These are phyloP conservation scores for Melozone crissalis DNA, from an alignment of 2,113 vertebrate species.

Conservation along the genomic window DNA sequence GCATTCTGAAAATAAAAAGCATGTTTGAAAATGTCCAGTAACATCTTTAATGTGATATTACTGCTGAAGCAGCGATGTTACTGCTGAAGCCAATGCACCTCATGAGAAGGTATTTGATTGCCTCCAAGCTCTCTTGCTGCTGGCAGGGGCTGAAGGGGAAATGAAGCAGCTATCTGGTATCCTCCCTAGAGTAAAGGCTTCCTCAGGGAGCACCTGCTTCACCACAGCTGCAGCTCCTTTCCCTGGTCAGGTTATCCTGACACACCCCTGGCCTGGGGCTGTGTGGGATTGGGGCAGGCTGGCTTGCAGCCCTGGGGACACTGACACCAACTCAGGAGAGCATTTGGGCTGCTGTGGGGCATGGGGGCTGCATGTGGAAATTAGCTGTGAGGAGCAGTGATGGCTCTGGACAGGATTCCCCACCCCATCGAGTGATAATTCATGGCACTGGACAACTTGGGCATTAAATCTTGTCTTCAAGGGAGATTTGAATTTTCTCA, in stretches of 20 bases:
- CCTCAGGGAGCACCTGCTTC: neutral
- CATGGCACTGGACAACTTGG: neutral
- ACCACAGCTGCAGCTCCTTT: neutral
- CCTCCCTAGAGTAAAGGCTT: neutral
- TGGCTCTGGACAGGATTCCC: neutral
- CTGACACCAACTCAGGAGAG: neutral
- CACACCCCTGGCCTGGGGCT: neutral
- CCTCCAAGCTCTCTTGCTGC: neutral
- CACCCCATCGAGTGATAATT: accelerated
- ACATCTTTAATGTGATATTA: neutral
- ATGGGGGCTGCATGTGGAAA: neutral
- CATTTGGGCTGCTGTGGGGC: neutral
- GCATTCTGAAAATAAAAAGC: neutral
- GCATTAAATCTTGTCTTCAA: neutral
- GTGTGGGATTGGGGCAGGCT: accelerated
- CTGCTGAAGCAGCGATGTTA: neutral
- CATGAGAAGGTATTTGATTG: neutral
- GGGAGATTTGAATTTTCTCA: neutral
- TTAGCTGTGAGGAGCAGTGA: accelerated
- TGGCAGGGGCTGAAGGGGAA: neutral
- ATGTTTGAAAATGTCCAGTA: neutral
- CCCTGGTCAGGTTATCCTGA: neutral
- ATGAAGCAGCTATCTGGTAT: neutral
- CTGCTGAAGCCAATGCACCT: neutral
- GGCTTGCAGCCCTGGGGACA: neutral